Conservation (phyloP, 2,113 vertebrate genomes). For the Entomyzon cyanotis region DNA sequence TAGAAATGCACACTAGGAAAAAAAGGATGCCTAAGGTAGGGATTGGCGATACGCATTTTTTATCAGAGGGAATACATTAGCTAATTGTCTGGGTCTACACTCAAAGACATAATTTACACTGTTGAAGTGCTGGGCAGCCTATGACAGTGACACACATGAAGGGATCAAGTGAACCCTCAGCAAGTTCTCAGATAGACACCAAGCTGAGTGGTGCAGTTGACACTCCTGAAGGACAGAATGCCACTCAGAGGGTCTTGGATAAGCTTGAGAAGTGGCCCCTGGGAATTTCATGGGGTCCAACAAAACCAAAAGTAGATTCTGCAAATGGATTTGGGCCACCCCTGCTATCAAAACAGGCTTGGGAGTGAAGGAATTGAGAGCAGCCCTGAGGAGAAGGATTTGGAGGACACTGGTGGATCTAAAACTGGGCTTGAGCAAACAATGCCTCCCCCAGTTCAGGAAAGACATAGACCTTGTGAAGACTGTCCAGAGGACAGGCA, state of each 20-base stretch:
- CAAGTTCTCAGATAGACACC: background rate
- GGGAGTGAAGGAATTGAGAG: background rate
- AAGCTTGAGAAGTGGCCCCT: fast-evolving
- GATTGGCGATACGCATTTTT: background rate
- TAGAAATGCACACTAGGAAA: background rate
- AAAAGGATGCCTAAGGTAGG: background rate
- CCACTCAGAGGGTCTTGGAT: too few species aligned
- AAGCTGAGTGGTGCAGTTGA: background rate
- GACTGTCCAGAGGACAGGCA: background rate
- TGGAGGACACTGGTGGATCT: background rate
- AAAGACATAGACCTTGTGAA: background rate
- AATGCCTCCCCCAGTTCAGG: background rate
- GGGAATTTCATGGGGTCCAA: background rate
- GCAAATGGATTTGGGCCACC: fast-evolving
- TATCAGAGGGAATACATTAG: background rate
- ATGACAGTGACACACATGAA: background rate
- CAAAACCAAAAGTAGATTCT: background rate
- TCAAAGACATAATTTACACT: background rate
- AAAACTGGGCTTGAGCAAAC: background rate
- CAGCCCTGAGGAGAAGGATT: too few species aligned
- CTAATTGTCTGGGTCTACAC: background rate
- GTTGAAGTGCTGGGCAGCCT: background rate
- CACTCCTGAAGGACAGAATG: fast-evolving
- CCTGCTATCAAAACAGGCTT: background rate
- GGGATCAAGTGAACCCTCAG: fast-evolving